Conservation (phyloP, 2,797 vertebrate species). For the Manis javanica region DNA sequence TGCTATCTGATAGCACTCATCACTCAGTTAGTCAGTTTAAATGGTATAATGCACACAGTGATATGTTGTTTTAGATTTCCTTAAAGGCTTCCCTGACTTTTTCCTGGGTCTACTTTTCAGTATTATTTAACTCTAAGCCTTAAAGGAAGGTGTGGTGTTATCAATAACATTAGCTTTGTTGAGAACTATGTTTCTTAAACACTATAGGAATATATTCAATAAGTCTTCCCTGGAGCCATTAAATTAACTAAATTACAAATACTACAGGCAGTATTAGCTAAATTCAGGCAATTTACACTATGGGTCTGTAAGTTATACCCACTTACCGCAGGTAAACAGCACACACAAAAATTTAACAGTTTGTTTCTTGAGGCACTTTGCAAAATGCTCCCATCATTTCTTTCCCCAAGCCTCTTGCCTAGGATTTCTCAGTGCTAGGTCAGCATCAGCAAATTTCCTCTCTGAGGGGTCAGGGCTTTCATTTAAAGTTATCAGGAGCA, state of each 20-base stretch:
- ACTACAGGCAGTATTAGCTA: neutral
- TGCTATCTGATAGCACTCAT: neutral
- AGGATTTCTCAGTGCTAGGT: neutral
- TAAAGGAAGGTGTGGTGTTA: neutral
- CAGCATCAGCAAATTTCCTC: neutral
- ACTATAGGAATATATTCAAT: neutral
- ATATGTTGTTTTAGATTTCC: constrained; percentile 11
- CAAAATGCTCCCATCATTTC: neutral
- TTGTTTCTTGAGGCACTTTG: neutral
- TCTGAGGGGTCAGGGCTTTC: neutral
- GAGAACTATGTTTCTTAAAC: neutral
- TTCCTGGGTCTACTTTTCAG: neutral
- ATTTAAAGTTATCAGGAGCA: neutral
- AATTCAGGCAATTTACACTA: neutral
- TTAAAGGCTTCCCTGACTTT: neutral
- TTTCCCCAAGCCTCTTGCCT: neutral
- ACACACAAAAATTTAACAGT: neutral
- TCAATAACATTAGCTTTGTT: neutral
- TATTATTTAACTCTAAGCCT: constrained; percentile 7
- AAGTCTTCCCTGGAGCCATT: neutral
- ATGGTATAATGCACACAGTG: neutral
- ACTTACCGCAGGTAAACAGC: neutral
- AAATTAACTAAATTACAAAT: neutral
- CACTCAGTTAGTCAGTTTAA: neutral
- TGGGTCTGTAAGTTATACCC: neutral